Conservation (phyloP, 2,113 vertebrate genomes). For the Tupaia tana region DNA sequence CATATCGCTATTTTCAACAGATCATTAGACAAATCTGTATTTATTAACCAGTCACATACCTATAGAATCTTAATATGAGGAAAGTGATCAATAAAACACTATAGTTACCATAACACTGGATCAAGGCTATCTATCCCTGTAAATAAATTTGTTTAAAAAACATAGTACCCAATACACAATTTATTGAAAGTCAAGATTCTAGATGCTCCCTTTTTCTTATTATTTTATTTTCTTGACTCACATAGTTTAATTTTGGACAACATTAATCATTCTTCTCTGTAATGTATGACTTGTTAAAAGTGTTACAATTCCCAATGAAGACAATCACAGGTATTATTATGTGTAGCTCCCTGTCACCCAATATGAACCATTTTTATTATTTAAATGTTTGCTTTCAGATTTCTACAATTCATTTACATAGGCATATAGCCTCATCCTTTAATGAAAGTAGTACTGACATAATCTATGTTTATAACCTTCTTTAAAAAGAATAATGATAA, state of each 20-base stretch:
- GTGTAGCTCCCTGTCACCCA: background rate
- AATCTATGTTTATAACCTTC: background rate
- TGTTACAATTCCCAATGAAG: background rate
- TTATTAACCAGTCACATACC: background rate
- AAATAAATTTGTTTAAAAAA: background rate
- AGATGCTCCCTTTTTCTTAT: background rate
- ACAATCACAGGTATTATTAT: background rate
- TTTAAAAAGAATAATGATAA: background rate
- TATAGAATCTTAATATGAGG: background rate
- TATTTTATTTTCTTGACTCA: background rate
- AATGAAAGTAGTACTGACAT: background rate
- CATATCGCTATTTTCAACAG: background rate
- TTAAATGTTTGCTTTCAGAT: background rate
- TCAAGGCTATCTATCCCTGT: background rate
- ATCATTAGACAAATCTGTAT: background rate
- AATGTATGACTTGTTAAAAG: background rate
- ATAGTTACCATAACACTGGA: background rate
- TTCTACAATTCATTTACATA: background rate
- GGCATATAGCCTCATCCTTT: background rate
- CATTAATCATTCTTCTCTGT: background rate
- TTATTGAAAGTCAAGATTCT: background rate
- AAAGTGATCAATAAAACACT: no score
- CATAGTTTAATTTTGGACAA: background rate
- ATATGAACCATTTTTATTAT: background rate
- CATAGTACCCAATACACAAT: background rate